Conservation (phyloP, 2,888 invertebrate species). For the Diogma glabrata region DNA sequence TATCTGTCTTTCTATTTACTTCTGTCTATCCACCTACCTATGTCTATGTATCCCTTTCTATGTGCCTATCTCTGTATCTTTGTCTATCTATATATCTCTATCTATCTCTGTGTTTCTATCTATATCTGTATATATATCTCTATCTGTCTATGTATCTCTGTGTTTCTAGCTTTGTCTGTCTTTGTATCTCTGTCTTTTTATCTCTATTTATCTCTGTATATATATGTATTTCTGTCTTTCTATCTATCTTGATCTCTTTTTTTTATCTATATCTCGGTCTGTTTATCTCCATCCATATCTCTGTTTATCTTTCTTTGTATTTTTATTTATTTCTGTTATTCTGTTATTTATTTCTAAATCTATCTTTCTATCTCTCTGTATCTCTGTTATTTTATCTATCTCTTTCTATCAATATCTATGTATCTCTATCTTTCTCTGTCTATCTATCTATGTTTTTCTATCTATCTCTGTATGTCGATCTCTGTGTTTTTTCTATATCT, state of each 20-base stretch:
- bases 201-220: not conserved
- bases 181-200: not conserved
- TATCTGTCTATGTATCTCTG: not conserved
- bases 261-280: too few species aligned
- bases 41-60: not conserved
- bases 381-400: not conserved
- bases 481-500: too few species aligned
- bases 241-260: too few species aligned
- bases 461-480: not conserved
- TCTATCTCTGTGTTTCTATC: not conserved
- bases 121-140: not conserved
- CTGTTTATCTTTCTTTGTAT: too few species aligned
- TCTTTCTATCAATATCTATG: not conserved
- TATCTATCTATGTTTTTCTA: not conserved
- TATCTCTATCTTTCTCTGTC: not conserved
- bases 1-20: not conserved
- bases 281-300: too few species aligned
- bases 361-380: not conserved
- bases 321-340: too few species aligned
- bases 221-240: too few species aligned
- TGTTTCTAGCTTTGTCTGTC: not conserved
- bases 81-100: not conserved
- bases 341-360: too few species aligned
- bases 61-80: not conserved
- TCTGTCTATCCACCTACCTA: not conserved